Evolutionary conservation across 2,888 invertebrate species (phyloP).

Genomic region (Drymonia ruficornis): DNA sequence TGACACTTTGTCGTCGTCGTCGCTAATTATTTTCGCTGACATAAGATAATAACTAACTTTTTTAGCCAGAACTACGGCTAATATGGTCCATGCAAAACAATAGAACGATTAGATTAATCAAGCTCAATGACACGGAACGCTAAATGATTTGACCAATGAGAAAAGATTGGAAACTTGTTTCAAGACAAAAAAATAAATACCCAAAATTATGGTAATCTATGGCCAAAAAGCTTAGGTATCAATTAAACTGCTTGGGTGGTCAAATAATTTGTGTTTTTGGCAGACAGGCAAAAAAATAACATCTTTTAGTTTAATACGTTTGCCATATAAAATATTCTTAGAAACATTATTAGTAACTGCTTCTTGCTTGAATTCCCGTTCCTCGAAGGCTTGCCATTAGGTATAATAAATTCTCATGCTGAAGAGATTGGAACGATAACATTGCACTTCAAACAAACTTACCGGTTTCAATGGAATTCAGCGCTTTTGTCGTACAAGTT

Average conservation of each 20-base stretch:
- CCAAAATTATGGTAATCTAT: neutral
- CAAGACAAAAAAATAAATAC: neutral
- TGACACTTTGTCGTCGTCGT: slow-evolving; percentile 44
- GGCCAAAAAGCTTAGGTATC: neutral
- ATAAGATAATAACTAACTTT: slow-evolving; percentile 30
- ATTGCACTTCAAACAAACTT: slow-evolving; percentile 37
- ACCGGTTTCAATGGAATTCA: slow-evolving; percentile 38
- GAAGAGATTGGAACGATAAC: slow-evolving; percentile 39
- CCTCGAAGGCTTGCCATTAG: slow-evolving; percentile 50
- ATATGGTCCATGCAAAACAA: slow-evolving; percentile 18
- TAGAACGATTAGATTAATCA: no score
- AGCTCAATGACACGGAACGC: no score
- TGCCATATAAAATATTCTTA: slow-evolving; percentile 19
- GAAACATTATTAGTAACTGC: slow-evolving; percentile 21
- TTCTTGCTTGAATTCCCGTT: slow-evolving; percentile 32
- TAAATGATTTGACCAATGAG: neutral
- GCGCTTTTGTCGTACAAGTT: slow-evolving; percentile 6
- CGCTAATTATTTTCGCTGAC: slow-evolving; percentile 38
- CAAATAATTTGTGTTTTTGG: neutral
- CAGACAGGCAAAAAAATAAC: slow-evolving; percentile 1
- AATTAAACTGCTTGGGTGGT: slow-evolving; percentile 4
- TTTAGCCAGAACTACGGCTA: slow-evolving; percentile 35
- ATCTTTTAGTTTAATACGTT: slow-evolving; percentile 1
- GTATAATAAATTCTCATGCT: slow-evolving; percentile 50
- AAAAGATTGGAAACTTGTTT: neutral